Base-by-base conservation (phyloP, 2,888 invertebrate genomes). In the Eurois occulta region DNA sequence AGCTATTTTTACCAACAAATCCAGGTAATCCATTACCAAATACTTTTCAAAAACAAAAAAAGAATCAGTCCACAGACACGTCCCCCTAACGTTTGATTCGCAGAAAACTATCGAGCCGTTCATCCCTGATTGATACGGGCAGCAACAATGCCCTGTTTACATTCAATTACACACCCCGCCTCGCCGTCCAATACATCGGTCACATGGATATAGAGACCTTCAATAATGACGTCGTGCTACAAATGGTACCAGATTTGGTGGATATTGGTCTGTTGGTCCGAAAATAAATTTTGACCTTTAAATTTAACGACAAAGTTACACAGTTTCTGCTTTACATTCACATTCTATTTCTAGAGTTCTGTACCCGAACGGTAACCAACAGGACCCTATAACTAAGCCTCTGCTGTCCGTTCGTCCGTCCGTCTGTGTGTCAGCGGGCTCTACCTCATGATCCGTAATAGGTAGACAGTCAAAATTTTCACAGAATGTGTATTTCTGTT, bases 121-220 rank as follows among this genome's bases (percentile, higher is more conserved):
- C 90, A 86, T 86, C 82, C 81, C 93, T 95, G 95, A 95, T 96
- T 95, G 95, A 95, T 95, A 94, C 95, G 93, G 94, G 93, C 93
- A 93, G 93, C 94, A 94, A 95, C 95, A 95, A 95, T 95, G 93
- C 94, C 94, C 91, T 96, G 95, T 96, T 96, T 96, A 91, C 92
- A 95, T 96, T 96, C 96, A 96, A 96, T 96, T 95, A 96, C 95
- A 92, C 91, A 87, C 91, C 90, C 91, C 89, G 90, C 88, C 87
- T 86, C 88, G 86, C 65, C 72, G 60, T 66, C 77, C 85, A 83
- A 80, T 76, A 88, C 86, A 77, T 77, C 64, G 73, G 67, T 41
- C 66, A 72, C 89, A 86, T 85, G 77, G 87, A 86, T 86, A 85
- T 88, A 86, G 76, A 80, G 72, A 75, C 38, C 18, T 72, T 41